Evolutionary conservation across 2,888 invertebrate species (phyloP), one percentile per base, ranked within the genome.

Genomic region (Keiferia lycopersicella): DNA sequence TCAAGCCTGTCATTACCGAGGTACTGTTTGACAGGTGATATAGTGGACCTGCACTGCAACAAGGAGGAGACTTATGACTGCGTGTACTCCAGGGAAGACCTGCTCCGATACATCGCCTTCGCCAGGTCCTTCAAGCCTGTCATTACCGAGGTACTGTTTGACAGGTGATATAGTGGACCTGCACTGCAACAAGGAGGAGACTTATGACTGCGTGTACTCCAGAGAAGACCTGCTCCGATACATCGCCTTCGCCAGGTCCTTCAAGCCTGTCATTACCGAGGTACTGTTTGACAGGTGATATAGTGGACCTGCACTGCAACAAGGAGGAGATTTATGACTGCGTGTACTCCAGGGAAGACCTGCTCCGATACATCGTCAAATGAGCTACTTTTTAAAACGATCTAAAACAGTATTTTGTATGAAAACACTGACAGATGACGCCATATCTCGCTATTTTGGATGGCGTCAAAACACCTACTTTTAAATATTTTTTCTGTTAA

Each of bases 51-150:
- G 50, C 99, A 99, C 79, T 95, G 96, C 64, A 96, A 97, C 74
- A 95, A 96, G 65, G 96, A 96, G 70, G 95, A 96, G 69, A 93
- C 93, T 0, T 94, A 97, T 16, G 96, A 97, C 68, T 94, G 95
- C 63, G 93, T 96, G 0, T 99, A 99, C 79, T 92, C 95, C 0
- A 95, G 96, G 66, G 96, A 98, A 62, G 99, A 99, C 80, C 95
- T 99, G 66, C 89, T 98, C 62, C 94, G 98, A 71, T 99, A 99
- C 79, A 98, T 99, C n/a, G 96, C 97, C 60, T 99, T 99, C 84
- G 97, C 99, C 0, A 94, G 96, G 67, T 97, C 98, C 71, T 99
- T 99, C 88, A 98, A 98, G 82, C 99, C 99, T 0, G 87, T 95
- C 22, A 94, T 97, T 45, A 95, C 93, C 68, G 94, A 94, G 93